A percentile compares a stretch with the other conserved stretches of the same genome.
phyloP scores from a whole-genome alignment of 2,113 vertebrate genomes.

The Mus musculus region GRCm39 chr10:107878001-107878500 shows the following conservation, averaged over 20 bases:
- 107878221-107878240: neutral
- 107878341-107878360: neutral
- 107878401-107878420: neutral
- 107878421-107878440: neutral
- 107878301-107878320: neutral
- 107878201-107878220: neutral
- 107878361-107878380: conserved; percentile 3
- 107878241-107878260: neutral
- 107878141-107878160: neutral
- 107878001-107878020: neutral
- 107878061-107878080: conserved; percentile 12
- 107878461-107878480: neutral
- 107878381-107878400: conserved; percentile 7
- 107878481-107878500: conserved; percentile 37
- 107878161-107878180: neutral
- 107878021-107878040: neutral
- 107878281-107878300: neutral
- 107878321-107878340: neutral
- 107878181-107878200: neutral
- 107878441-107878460: neutral
- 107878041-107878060: neutral
- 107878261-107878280: neutral
- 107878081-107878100: neutral
- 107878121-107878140: neutral
- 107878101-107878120: neutral